Percentiles rank a stretch among this genome's conserved stretches.
phyloP scores from a whole-genome alignment of 2,888 invertebrate species.

The Cephus rjabovi region DNA sequence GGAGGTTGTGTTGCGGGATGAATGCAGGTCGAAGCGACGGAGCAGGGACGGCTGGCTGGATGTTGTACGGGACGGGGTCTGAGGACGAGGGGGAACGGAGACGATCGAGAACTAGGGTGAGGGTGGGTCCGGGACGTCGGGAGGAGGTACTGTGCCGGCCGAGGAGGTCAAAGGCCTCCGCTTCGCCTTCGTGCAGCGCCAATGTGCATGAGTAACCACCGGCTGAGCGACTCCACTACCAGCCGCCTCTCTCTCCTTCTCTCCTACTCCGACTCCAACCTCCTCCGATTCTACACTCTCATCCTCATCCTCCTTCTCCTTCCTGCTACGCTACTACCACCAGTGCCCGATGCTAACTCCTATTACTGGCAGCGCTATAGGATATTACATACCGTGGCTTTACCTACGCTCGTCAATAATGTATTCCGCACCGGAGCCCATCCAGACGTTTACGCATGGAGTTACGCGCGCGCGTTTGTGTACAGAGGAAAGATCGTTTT shows the following conservation, averaged over 20 bases:
- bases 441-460: constrained; percentile 21
- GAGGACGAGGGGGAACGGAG: constrained; percentile 10
- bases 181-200: constrained; percentile 50
- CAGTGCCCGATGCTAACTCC: not conserved
- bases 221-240: constrained; percentile 32
- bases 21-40: constrained; percentile 47
- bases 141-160: constrained; percentile 22
- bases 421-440: constrained; percentile 42
- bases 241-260: constrained; percentile 19
- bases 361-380: not conserved
- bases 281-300: not conserved
- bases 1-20: constrained; percentile 37
- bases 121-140: constrained; percentile 17
- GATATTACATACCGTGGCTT: not conserved
- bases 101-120: constrained; percentile 9
- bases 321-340: not conserved
- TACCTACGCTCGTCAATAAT: constrained; percentile 41
- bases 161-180: constrained; percentile 64
- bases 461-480: constrained; percentile 7
- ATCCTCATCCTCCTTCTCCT: constrained; percentile 2
- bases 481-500: not conserved
- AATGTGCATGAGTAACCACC: constrained; percentile 46
- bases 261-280: constrained; percentile 19
- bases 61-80: constrained; percentile 8
- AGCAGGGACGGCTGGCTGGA: constrained; percentile 10